Evolutionary conservation across 2,888 invertebrate species (phyloP).

Genomic region (Drosophila setosimentum): DNA sequence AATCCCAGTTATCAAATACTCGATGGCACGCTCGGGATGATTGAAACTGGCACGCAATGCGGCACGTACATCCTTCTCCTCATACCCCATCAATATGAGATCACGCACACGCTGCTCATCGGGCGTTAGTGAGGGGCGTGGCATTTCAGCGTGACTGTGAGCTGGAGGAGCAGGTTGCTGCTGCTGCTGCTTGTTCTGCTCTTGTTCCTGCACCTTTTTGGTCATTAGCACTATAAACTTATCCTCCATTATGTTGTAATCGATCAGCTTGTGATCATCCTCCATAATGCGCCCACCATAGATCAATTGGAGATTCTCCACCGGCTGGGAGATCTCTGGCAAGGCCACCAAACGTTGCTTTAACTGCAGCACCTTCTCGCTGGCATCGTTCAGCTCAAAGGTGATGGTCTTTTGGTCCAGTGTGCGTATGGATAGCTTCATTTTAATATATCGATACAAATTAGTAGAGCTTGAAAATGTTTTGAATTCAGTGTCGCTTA

Average conservation of each 20-base stretch:
- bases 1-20: conserved; percentile 96
- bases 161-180: neutral
- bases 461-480: neutral
- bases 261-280: conserved; percentile 92
- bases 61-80: conserved; percentile 91
- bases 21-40: conserved; percentile 98
- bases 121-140: conserved; percentile 41
- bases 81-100: conserved; percentile 93
- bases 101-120: conserved; percentile 68
- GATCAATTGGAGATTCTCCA: conserved; percentile 95
- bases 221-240: conserved; percentile 99
- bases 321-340: conserved; percentile 86
- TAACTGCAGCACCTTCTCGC: conserved; percentile 93
- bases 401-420: conserved; percentile 96
- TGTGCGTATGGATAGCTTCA: conserved; percentile 94
- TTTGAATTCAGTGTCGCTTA: conserved; percentile 1
- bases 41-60: conserved; percentile 98
- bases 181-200: neutral
- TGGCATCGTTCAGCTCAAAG: conserved; percentile 92
- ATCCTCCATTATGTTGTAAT: conserved; percentile 96
- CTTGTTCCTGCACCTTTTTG: conserved; percentile 45
- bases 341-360: conserved; percentile 87
- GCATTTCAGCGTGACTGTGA: neutral
- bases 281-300: conserved; percentile 97
- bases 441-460: conserved; percentile 22